Percentiles rank a stretch among this genome's conserved stretches.
These are phyloP conservation scores for Euglossa dilemma DNA, from an alignment of 1,140 invertebrate genomes.

Conservation along the genomic window DNA sequence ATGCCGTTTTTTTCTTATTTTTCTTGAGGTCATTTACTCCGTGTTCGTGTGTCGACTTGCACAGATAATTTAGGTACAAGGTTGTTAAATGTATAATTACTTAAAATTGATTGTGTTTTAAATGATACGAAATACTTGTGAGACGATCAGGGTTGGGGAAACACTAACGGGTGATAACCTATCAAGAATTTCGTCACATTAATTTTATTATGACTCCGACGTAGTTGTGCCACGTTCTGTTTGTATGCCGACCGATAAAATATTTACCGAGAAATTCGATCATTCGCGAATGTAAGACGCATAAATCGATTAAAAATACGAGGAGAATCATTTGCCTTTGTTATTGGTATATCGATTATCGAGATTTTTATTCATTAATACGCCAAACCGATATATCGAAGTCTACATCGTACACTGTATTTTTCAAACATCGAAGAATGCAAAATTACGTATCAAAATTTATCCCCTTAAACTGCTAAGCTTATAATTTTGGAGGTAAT, in stretches of 20 bases:
- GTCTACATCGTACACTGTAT: not conserved
- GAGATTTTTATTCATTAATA: not conserved
- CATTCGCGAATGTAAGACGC: not conserved
- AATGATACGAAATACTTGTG: not conserved
- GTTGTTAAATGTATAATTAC: constrained; percentile 19
- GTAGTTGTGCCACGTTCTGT: constrained; percentile 34
- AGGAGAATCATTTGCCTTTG: too few relatives aligned
- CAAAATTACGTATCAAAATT: not conserved
- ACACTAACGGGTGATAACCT: constrained; percentile 53
- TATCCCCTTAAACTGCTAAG: not conserved
- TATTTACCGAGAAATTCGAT: constrained; percentile 30
- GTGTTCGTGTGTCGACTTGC: not conserved
- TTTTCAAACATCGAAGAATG: not conserved
- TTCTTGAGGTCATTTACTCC: constrained; percentile 1
- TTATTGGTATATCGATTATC: too few relatives aligned
- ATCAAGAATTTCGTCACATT: constrained; percentile 56
- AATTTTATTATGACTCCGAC: constrained; percentile 50
- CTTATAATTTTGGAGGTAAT: not conserved
- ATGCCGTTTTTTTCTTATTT: constrained; percentile 1
- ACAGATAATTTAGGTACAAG: constrained; percentile 2
- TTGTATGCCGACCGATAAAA: constrained; percentile 20
- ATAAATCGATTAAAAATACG: not conserved
- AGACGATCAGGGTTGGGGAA: constrained; percentile 9
- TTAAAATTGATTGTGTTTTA: constrained; percentile 10
- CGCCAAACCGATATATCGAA: not conserved